Base-by-base conservation (phyloP, 2,888 invertebrate species). In the Raillietiella orientalis region DNA sequence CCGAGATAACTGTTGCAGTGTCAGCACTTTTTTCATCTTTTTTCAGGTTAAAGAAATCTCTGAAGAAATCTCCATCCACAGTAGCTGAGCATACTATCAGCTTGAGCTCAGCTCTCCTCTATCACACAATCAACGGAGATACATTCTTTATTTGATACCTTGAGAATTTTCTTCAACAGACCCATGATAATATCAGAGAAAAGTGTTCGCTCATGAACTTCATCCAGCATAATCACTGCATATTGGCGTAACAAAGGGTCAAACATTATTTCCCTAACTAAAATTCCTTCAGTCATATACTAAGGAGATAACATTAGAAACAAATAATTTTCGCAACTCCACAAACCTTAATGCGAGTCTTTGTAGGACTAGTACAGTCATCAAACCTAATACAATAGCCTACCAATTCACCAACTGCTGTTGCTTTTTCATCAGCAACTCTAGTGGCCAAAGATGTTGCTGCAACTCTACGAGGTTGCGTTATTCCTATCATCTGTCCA, bases 201-300 rank as follows among this genome's bases (percentile, higher is more conserved):
- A 25, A 79, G 56, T 1, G 72, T 74, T 22, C 93, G 54, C 46
- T 96, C 93, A 41, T 96, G 96, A 0, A 82, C 87, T 54, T 90
- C 87, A 41, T 90, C 87, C 17, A 90, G 49, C 39, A 90, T 66
- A 3, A 93, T 60, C 2, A 71, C 67, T 22, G 66, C 61, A 43
- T 93, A 96, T 36, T 66, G 66, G 36, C 67, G 66, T 3, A 96
- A 53, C 5, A 96, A 50, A 0, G 93, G 96, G 41, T 96, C 90
- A 0, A 62, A 59, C 56, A 93, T 74, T 59, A 96, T 72, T 52
- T 96, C 93, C 12, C 84, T 55, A 2, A 96, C 52, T 14, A 96
- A 45, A 30, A 93, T 70, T 1, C 93, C 93, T 50, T 96, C 93
- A 0, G 93, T 93, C 64, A 96, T 66, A 39, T 69, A 93, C 71